A percentile compares a stretch with the other conserved stretches of the same genome.
Evolutionary conservation across 2,113 vertebrate genomes (phyloP).

Genomic region (Oxyruncus cristatus): DNA sequence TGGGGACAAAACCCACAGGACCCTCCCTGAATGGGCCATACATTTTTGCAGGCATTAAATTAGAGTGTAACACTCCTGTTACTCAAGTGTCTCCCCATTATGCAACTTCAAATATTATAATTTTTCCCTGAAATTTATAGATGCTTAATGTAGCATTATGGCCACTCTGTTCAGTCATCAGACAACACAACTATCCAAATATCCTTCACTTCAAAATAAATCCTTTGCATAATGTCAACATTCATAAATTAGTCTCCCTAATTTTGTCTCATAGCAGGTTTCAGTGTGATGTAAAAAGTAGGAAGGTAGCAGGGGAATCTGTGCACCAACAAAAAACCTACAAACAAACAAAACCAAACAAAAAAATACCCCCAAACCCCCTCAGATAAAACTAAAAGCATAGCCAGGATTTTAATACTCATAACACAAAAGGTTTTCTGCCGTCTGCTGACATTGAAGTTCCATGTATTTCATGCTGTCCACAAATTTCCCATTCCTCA

Average conservation of each 20-base stretch:
- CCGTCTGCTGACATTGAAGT: background rate
- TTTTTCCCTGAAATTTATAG: background rate
- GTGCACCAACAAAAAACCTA: background rate
- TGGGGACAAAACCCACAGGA: slow-evolving; percentile 60
- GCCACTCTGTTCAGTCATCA: background rate
- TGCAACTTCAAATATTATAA: background rate
- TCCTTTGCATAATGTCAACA: background rate
- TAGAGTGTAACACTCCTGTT: background rate
- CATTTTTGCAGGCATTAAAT: background rate
- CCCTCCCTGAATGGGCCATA: background rate
- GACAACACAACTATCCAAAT: background rate
- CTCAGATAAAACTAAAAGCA: background rate
- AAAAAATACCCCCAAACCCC: background rate
- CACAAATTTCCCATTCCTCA: background rate
- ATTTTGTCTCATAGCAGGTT: background rate
- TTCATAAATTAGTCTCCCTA: background rate
- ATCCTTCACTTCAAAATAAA: background rate
- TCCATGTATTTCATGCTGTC: background rate
- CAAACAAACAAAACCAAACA: background rate
- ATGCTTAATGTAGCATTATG: background rate
- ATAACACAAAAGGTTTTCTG: background rate
- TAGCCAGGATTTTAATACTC: background rate
- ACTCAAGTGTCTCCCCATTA: background rate
- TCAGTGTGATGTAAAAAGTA: background rate
- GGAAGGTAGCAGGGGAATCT: background rate